Base-by-base conservation (phyloP, 2,113 vertebrate genomes). In the Bucco capensis region DNA sequence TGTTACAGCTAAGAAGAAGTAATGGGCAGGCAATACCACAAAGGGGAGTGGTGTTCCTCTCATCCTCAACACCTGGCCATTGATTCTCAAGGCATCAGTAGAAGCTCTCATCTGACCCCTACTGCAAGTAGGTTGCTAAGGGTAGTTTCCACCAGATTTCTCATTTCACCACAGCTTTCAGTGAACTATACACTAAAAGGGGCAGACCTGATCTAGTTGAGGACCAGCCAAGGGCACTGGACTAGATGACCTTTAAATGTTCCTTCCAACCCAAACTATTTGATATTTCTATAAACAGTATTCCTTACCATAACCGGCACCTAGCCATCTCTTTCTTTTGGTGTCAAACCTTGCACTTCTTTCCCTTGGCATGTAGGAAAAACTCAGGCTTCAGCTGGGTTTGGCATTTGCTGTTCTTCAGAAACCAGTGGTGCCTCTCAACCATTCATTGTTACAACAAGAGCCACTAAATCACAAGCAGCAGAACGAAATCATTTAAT, bases 91-190 rank as follows among this genome's bases (percentile, higher is more conserved):
- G 58, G 33, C 31, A 40, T 16, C 50, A 73, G 42, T 1, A 79
- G 75, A 19, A 88, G 90, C 88, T 95, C 88, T 78, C 77, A 92
- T 60, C 90, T 90, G 88, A 91, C 83, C 69, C 79, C 75, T 85
- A 17, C 92, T 77, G 86, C 83, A 88, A 81, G 86, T 38, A 66
- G 30, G 33, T 42, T 67, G 64, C 17, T 33, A 83, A 73, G 56
- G 47, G 28, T 14, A 9, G 54, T 62, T 90, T 77, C 86, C 47
- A 73, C 6, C 42, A 66, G 35, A 13, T 64, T 35, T 58, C 25
- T 15, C 21, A 6, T 50, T 46, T 69, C 40, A 65, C 11, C 44
- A 4, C 17, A 25, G 42, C 46, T 72, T 56, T 22, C 49, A 69
- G 46, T 0, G 7, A 28, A n/a, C 23, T 8, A n/a, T n/a, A 3